Evolutionary conservation across 2,888 invertebrate species (phyloP).

Genomic region (Philhelius pedissequus): DNA sequence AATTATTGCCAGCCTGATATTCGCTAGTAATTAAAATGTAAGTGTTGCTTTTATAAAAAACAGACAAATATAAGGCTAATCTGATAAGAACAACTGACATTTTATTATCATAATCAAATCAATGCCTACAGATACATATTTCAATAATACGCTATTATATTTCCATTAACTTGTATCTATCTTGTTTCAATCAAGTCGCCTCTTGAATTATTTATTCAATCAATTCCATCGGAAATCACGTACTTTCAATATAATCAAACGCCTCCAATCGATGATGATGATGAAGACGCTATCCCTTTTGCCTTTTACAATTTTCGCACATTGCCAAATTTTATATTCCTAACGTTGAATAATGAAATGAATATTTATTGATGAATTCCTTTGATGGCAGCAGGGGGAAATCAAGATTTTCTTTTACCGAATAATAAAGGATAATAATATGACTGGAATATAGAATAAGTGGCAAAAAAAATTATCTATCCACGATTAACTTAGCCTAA

Average conservation of each 20-base stretch:
- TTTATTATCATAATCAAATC: too few species aligned
- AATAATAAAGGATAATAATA: background rate
- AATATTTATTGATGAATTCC: background rate
- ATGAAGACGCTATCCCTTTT: background rate
- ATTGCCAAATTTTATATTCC: background rate
- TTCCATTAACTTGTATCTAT: too few species aligned
- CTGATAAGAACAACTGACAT: too few species aligned
- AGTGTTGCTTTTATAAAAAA: too few species aligned
- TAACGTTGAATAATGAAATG: background rate
- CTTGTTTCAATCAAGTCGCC: background rate
- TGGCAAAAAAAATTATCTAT: background rate
- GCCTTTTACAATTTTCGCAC: background rate
- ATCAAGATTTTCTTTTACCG: background rate
- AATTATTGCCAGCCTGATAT: too few species aligned
- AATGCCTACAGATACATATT: too few species aligned
- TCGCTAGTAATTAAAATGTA: too few species aligned
- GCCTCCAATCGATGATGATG: background rate
- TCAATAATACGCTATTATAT: too few species aligned
- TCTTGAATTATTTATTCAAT: background rate
- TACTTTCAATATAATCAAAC: background rate
- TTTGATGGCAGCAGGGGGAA: background rate
- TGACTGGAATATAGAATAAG: background rate
- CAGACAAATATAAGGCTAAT: too few species aligned
- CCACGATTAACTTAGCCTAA: background rate
- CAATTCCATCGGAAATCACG: background rate